Evolutionary conservation across 2,888 invertebrate species (phyloP), one percentile per base, ranked within the genome.

Genomic region (Cosmia trapezina): DNA sequence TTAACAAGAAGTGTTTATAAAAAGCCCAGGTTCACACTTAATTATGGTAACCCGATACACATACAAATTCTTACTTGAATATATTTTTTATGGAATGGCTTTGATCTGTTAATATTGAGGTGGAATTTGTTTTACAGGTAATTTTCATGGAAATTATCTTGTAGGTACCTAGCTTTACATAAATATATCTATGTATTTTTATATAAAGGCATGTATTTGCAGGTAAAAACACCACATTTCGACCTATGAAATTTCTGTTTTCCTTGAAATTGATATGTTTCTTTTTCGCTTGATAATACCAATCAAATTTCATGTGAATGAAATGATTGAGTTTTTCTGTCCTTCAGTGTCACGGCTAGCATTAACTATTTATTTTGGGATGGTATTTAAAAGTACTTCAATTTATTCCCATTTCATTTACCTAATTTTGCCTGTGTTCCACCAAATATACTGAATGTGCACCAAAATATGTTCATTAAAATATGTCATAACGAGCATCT

Each of bases 1-100:
- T 79, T 88, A 86, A 84, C 70, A 83, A 87, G 82, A 87, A 78
- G 76, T 78, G 73, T 78, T 65, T 84, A 71, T 81, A 79, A 77
- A 82, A 78, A 80, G 19, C 19, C n/a, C 53, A 56, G 61, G 41
- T 73, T 80, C 54, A 81, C 75, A 84, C 76, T 74, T 78, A 76
- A 86, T 81, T 83, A 73, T 61, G 47, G 43, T 11, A 61, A 19
- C 49, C 41, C n/a, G 43, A 73, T 63, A 69, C 19, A 11, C 65
- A 22, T 45, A 71, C 17, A 75, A 66, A 80, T 73, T 70, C 60
- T 65, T 73, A 71, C 60, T 67, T 57, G 17, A 28, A 70, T 47
- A 70, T n/a, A n/a, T n/a, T 77, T 70, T 60, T 28, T 57, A n/a
- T 7, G 41, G 4, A 66, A 61, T 4, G 51, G 19, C 53, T 69